These are phyloP conservation scores for Bagarius yarrelli DNA, from an alignment of 2,113 vertebrate genomes.

Conservation along the genomic window DNA sequence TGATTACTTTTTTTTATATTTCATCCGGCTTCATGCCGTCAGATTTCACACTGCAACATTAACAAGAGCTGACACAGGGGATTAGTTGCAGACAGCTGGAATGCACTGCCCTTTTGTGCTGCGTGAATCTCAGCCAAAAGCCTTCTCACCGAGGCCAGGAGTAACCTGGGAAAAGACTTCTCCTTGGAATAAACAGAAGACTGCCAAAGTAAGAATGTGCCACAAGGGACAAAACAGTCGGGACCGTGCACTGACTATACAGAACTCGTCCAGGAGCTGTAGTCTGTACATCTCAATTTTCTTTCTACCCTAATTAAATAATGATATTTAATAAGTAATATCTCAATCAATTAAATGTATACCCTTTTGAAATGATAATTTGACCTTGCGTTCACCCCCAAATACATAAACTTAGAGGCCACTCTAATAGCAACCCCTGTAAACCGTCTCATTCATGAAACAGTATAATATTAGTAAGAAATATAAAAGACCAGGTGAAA, in stretches of 20 bases:
- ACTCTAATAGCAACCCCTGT: background rate
- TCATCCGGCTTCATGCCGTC: slow-evolving; percentile 88
- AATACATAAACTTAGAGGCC: background rate
- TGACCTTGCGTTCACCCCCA: background rate
- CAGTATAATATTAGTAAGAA: background rate
- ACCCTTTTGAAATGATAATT: background rate
- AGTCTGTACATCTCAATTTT: slow-evolving; percentile 26
- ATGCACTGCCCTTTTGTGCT: slow-evolving; percentile 95
- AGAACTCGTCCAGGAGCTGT: slow-evolving; percentile 6
- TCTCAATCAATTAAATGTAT: background rate
- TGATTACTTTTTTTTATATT: slow-evolving; percentile 92
- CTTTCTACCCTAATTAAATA: background rate
- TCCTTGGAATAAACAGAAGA: slow-evolving; percentile 78
- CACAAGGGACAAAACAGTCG: slow-evolving; percentile 57
- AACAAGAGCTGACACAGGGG: slow-evolving; percentile 98
- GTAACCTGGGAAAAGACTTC: slow-evolving; percentile 93
- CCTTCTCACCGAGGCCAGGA: slow-evolving; percentile 87
- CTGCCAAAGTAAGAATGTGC: slow-evolving; percentile 64
- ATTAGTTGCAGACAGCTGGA: slow-evolving; percentile 99
- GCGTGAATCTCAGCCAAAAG: slow-evolving; percentile 91
- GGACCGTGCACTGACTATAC: slow-evolving; percentile 27
- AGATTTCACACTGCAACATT: slow-evolving; percentile 98
- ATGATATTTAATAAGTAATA: background rate
- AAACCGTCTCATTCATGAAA: background rate
- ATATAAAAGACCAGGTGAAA: background rate